A percentile compares a stretch with the other conserved stretches of the same genome.
Conservation (phyloP, 2,797 vertebrate genomes). For the Coracias cyanogaster region DNA sequence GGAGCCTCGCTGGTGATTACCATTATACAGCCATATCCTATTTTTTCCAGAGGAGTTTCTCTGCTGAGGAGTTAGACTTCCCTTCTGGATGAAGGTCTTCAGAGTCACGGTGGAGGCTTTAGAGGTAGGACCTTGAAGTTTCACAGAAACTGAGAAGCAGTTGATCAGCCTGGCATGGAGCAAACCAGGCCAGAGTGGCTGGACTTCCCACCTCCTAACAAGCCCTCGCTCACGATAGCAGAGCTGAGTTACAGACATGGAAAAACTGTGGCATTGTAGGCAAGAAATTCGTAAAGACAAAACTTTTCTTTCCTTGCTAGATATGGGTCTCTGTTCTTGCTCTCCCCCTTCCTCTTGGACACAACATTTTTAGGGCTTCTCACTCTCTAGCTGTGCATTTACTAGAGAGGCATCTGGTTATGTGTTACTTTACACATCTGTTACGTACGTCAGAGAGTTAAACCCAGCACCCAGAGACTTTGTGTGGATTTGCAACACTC, state of each 20-base stretch:
- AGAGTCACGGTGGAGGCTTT: neutral
- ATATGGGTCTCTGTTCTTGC: neutral
- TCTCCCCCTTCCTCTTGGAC: neutral
- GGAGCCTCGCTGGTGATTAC: neutral
- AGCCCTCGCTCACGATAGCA: neutral
- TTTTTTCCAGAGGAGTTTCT: neutral
- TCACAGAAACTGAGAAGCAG: neutral
- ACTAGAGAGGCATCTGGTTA: neutral
- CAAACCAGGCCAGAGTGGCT: neutral
- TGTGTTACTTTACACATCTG: constrained; percentile 21
- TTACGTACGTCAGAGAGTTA: constrained; percentile 6
- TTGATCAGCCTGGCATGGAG: neutral
- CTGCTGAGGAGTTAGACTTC: neutral
- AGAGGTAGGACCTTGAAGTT: neutral
- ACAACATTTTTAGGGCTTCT: neutral
- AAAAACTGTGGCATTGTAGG: neutral
- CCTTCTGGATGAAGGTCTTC: constrained; percentile 23
- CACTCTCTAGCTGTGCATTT: neutral
- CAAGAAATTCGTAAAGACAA: neutral
- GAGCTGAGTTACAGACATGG: neutral
- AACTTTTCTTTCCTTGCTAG: neutral
- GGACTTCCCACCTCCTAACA: neutral
- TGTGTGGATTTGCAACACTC: constrained; percentile 17
- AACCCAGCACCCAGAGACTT: constrained; percentile 4
- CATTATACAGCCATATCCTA: neutral